These are phyloP conservation scores for Sepiola atlantica DNA, from an alignment of 2,888 invertebrate genomes.

Conservation along the genomic window DNA sequence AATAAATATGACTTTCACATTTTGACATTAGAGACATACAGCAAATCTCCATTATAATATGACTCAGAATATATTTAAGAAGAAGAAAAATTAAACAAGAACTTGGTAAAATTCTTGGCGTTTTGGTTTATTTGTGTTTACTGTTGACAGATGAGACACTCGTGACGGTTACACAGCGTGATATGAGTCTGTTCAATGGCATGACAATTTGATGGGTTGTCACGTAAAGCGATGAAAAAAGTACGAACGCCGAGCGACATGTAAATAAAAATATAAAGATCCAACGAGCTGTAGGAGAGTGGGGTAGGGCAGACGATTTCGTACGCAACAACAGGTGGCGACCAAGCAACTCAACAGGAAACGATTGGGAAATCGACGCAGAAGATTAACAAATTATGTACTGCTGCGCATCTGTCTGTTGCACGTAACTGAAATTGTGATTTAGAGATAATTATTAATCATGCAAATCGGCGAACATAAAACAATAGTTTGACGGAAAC, in stretches of 20 bases:
- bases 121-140: not conserved
- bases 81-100: not conserved
- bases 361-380: not conserved
- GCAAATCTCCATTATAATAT: too few relatives aligned
- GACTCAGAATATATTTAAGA: too few relatives aligned
- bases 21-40: too few relatives aligned
- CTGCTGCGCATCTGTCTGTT: not conserved
- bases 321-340: not conserved
- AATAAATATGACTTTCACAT: too few relatives aligned
- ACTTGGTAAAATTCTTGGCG: not conserved
- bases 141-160: not conserved
- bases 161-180: not conserved
- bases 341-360: not conserved
- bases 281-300: not conserved
- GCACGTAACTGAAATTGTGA: not conserved
- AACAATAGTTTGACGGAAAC: too few relatives aligned
- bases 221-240: not conserved
- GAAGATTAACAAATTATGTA: not conserved
- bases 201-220: not conserved
- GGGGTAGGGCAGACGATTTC: not conserved
- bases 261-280: not conserved
- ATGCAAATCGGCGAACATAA: too few relatives aligned
- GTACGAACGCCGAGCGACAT: not conserved
- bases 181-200: not conserved
- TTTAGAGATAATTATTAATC: too few relatives aligned